These are phyloP conservation scores for Acomys russatus DNA, from an alignment of 2,797 vertebrate genomes.

Conservation along the genomic window DNA sequence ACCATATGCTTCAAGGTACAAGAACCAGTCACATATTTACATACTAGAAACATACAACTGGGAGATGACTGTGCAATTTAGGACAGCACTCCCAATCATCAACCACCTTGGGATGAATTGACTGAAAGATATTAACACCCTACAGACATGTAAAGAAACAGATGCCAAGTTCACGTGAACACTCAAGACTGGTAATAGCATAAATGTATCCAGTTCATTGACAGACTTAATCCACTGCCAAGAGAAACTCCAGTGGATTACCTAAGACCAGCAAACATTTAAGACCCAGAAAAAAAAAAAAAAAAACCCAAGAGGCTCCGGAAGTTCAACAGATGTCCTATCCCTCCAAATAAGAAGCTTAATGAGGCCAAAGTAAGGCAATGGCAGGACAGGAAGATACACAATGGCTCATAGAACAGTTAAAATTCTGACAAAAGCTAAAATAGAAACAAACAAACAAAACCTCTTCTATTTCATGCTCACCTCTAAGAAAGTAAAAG, in stretches of 20 bases:
- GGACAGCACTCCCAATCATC: neutral
- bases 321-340: neutral
- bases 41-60: neutral
- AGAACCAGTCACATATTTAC: neutral
- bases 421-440: neutral
- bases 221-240: neutral
- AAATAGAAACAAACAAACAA: neutral
- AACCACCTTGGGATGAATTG: slow-evolving; percentile 1
- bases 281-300: slow-evolving; percentile 24
- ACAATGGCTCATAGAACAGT: neutral
- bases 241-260: neutral
- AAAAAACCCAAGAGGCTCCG: slow-evolving; percentile 25
- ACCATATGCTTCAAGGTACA: neutral
- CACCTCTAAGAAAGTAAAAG: neutral
- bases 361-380: neutral
- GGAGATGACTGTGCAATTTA: neutral
- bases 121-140: neutral
- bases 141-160: slow-evolving; percentile 5
- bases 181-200: neutral
- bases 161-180: neutral
- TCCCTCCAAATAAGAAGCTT: neutral
- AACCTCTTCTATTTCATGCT: neutral
- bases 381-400: neutral
- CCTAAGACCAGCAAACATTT: neutral
- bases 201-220: neutral